Percentiles rank a stretch among this genome's conserved stretches.
These are phyloP conservation scores for human DNA, from an alignment of 2,113 vertebrate genomes.

Conservation along the genomic window GRCh38 chr16:7375501-7376000, in stretches of 20 bases:
- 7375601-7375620: neutral
- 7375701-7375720: neutral
- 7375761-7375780: neutral
- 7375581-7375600: neutral
- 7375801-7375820: neutral
- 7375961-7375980: too few relatives aligned
- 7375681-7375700: neutral
- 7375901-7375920: neutral
- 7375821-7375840: neutral
- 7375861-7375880: neutral
- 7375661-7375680: neutral
- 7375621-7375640: neutral
- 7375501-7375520: neutral
- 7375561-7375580: accelerated
- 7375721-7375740: neutral
- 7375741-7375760: neutral
- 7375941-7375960: neutral
- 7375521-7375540: accelerated
- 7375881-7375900: neutral
- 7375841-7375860: neutral
- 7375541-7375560: too few relatives aligned
- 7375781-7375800: neutral
- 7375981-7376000: neutral
- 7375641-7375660: neutral
- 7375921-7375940: neutral